phyloP scores from a whole-genome alignment of 2,113 vertebrate species.

The Antennarius striatus region DNA sequence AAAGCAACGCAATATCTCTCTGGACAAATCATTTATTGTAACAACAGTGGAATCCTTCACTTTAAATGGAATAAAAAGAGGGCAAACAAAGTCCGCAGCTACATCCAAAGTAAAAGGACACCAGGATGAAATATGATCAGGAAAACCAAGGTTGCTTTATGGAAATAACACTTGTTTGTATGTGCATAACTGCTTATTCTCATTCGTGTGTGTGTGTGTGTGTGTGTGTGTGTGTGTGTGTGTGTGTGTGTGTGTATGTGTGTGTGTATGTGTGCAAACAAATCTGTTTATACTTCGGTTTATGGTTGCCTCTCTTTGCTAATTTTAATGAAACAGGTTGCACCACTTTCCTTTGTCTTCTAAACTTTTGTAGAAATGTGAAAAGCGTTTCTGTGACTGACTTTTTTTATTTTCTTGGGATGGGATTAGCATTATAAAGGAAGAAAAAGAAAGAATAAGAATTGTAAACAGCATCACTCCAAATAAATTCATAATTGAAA shows the following conservation, averaged over 20 bases:
- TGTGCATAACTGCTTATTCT: conserved; percentile 26
- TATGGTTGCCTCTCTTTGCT: conserved; percentile 26
- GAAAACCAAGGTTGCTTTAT: neutral
- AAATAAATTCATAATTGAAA: neutral
- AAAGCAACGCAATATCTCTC: too few species aligned
- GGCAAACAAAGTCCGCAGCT: conserved; percentile 3
- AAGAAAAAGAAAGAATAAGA: neutral
- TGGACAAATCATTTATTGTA: too few species aligned
- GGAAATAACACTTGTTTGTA: conserved; percentile 11
- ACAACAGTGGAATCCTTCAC: too few species aligned
- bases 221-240: neutral
- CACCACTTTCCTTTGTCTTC: conserved; percentile 3
- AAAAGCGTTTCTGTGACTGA: conserved; percentile 14
- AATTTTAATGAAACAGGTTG: conserved; percentile 32
- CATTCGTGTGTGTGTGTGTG: conserved; percentile 1
- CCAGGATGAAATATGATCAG: conserved; percentile 15
- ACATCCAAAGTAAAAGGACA: neutral
- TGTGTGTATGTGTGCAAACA: conserved; percentile 10
- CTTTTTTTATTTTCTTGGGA: neutral
- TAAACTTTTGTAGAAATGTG: conserved; percentile 20
- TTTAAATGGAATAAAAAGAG: neutral
- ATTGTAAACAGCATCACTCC: conserved; percentile 7
- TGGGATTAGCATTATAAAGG: conserved; percentile 28
- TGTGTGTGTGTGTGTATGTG: conserved; percentile 5
- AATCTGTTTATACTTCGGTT: conserved; percentile 18